Conservation (phyloP, 2,797 vertebrate species). For the Lagocephalus sceleratus region DNA sequence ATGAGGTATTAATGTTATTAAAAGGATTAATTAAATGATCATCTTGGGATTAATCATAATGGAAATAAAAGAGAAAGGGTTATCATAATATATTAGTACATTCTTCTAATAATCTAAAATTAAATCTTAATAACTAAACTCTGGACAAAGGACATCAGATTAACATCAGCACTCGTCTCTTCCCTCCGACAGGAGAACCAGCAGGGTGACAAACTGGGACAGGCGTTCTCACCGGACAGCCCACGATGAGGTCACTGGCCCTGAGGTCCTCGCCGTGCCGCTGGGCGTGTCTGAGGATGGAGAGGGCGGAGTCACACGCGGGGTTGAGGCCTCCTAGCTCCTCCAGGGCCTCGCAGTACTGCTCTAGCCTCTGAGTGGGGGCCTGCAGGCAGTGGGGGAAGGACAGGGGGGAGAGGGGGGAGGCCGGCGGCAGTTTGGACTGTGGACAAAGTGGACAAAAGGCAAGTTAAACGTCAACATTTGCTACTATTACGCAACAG, state of each 20-base stretch:
- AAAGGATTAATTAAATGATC: too few species aligned
- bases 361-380: constrained; percentile 81
- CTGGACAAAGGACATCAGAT: too few species aligned
- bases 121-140: too few species aligned
- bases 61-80: too few species aligned
- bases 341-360: constrained; percentile 82
- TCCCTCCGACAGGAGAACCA: constrained; percentile 24
- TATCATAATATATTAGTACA: too few species aligned
- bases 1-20: too few species aligned
- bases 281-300: constrained; percentile 81
- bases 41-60: too few species aligned
- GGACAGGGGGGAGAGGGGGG: constrained; percentile 67
- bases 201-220: constrained; percentile 43
- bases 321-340: constrained; percentile 83
- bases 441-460: constrained; percentile 22
- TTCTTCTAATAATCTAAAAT: too few species aligned
- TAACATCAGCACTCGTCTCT: neutral
- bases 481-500: neutral
- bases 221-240: constrained; percentile 83
- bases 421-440: constrained; percentile 69
- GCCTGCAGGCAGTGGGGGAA: constrained; percentile 80
- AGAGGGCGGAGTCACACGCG: constrained; percentile 80
- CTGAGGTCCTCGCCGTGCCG: constrained; percentile 85
- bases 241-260: constrained; percentile 86
- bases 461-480: neutral